phyloP scores from a whole-genome alignment of 2,888 invertebrate genomes.

The Epinotia nisella region DNA sequence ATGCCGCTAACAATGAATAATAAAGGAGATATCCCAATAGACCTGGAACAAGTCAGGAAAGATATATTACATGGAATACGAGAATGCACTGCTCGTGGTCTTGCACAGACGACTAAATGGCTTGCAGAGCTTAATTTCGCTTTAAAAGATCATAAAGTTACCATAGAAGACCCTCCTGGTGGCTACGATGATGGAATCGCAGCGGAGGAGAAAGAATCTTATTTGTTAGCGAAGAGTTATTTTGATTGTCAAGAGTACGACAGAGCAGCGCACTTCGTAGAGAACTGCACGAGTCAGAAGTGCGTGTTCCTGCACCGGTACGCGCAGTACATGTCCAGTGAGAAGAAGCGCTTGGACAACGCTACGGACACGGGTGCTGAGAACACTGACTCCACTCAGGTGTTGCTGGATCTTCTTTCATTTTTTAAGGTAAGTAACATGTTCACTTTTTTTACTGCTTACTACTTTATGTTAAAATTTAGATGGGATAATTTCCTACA shows the following conservation, averaged over 20 bases:
- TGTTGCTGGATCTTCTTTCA: slow-evolving; percentile 73
- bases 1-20: slow-evolving; percentile 68
- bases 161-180: slow-evolving; percentile 77
- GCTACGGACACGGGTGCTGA: slow-evolving; percentile 71
- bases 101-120: slow-evolving; percentile 94
- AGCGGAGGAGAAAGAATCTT: slow-evolving; percentile 88
- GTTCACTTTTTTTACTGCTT: background rate
- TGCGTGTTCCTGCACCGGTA: slow-evolving; percentile 94
- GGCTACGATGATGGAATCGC: slow-evolving; percentile 74
- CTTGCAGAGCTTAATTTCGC: slow-evolving; percentile 93
- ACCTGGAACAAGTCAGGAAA: slow-evolving; percentile 74
- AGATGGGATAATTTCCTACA: too few species aligned
- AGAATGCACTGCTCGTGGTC: slow-evolving; percentile 92
- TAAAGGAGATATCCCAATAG: slow-evolving; percentile 75
- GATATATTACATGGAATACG: slow-evolving; percentile 75
- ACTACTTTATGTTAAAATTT: background rate
- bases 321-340: slow-evolving; percentile 93
- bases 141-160: slow-evolving; percentile 87
- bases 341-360: slow-evolving; percentile 95
- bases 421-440: slow-evolving; percentile 71
- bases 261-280: slow-evolving; percentile 91
- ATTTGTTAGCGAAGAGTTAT: slow-evolving; percentile 92
- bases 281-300: slow-evolving; percentile 88
- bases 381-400: slow-evolving; percentile 76
- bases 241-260: slow-evolving; percentile 97